These are phyloP conservation scores for Plotosus lineatus DNA, from an alignment of 2,113 vertebrate genomes.

Conservation along the genomic window DNA sequence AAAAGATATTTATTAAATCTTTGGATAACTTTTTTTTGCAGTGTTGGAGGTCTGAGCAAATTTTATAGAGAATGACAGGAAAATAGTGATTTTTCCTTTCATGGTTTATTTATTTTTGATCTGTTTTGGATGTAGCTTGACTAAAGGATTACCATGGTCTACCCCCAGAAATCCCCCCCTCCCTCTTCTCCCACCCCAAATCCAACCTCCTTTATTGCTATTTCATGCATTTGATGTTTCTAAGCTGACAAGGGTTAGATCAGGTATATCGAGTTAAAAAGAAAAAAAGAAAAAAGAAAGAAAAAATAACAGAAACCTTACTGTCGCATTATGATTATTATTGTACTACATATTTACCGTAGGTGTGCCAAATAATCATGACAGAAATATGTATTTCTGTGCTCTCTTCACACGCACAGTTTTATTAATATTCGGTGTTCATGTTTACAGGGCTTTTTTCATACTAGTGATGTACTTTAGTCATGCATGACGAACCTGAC, in stretches of 20 bases:
- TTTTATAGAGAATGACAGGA: slow-evolving; percentile 62
- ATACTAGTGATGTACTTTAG: slow-evolving; percentile 72
- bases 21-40: slow-evolving; percentile 68
- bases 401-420: slow-evolving; percentile 66
- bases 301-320: slow-evolving; percentile 22
- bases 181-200: slow-evolving; percentile 48
- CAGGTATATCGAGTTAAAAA: slow-evolving; percentile 65
- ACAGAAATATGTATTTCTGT: slow-evolving; percentile 69
- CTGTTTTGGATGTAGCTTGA: slow-evolving; percentile 70
- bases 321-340: slow-evolving; percentile 46
- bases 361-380: slow-evolving; percentile 74
- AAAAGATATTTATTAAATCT: slow-evolving; percentile 71
- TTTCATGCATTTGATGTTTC: slow-evolving; percentile 68
- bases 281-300: background rate
- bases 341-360: slow-evolving; percentile 62
- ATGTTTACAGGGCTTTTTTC: slow-evolving; percentile 75
- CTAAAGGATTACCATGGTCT: slow-evolving; percentile 72
- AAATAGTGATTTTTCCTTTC: slow-evolving; percentile 50
- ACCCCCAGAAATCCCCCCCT: slow-evolving; percentile 39
- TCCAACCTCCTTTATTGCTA: slow-evolving; percentile 59
- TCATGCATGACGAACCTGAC: slow-evolving; percentile 77
- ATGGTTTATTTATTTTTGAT: slow-evolving; percentile 48
- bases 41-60: slow-evolving; percentile 63
- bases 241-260: slow-evolving; percentile 69
- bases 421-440: slow-evolving; percentile 65